Base-by-base conservation (phyloP, 1,140 invertebrate genomes). In the Cyrtorhinus lividipennis region DNA sequence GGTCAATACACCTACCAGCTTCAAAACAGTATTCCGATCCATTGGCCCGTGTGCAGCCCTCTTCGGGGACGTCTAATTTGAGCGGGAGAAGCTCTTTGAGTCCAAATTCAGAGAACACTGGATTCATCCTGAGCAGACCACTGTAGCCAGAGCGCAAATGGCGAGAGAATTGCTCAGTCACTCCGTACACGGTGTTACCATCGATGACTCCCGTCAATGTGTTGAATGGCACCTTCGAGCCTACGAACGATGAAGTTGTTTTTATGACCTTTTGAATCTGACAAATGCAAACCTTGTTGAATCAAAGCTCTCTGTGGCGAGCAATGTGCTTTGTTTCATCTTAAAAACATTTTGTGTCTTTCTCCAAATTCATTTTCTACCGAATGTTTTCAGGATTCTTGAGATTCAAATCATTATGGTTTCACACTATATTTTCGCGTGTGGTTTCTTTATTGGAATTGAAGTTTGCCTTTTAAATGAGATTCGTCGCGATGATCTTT, bases 1-100 rank as follows among this genome's bases (percentile, higher is more conserved):
- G n/a, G n/a, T n/a, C n/a, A n/a, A n/a, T n/a, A n/a, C n/a, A n/a
- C 75, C 94, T 90, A 72, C 92, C 88, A 67, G 86, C 87, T 80
- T 94, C 90, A 70, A 95, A 95, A 71, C 91, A 95, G 72, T 85
- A 94, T 83, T 92, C 88, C 48, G 84, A 87, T 67, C 82, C 80
- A 71, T 90, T 91, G 2, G 88, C 87, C 56, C 91, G 75, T 1
- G 89, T 92, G 73, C 91, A 95, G 23, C 90, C 91, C 76, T 92
- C 88, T 72, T 93, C 91, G 1, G 92, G 91, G 64, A 92, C 85
- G 67, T 92, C 87, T 46, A 92, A 75, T 72, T 93, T 94, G 15
- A 93, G 75, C 0, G 92, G 92, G 10, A 95, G 73, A 53, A 95
- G 74, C 71, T 95, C 91, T 71, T 92, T 93, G 1, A 94, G 73